Evolutionary conservation across 2,888 invertebrate species (phyloP), one percentile per base, ranked within the genome.

Genomic region (Rhingia rostrata): DNA sequence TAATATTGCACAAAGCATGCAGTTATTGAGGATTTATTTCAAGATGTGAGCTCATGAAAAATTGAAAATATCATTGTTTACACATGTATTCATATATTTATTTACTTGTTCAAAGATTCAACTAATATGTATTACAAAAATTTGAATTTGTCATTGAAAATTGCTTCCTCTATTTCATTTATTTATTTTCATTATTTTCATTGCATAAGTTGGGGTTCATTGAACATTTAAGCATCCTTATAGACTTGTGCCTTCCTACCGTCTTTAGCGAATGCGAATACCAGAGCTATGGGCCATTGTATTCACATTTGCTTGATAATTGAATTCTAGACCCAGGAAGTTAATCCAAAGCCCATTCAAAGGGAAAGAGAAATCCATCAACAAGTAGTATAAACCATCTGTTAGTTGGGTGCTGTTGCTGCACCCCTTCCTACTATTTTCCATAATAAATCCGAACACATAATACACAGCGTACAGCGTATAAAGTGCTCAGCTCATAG

Each of bases 311-410:
- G 14, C 39, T 70, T 64, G 49, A 49, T 80, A 80, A 84, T 84
- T 84, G 84, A 84, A 84, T 84, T 84, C 80, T 14, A 74, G 80
- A 84, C 74, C 84, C 84, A 84, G 84, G 84, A 84, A 84, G 84
- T 84, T 66, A 84, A 84, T 84, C 74, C 75, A 37, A 49, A 75
- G 41, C 51, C 74, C 43, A 79, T 80, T 80, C 70, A 74, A 79
- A 79, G 60, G 78, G 80, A 66, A 80, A 60, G 56, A 75, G 58
- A 75, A 80, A 84, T 84, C 69, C 70, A 80, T 79, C 84, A 84
- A 80, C 80, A 80, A 75, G 80, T 84, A 70, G 84, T 66, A 70
- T 66, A 70, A 1, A 22, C 60, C 74, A 79, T 67, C 78, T 67
- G 67, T 35, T 41, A 14, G 12, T 39, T 70, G 63, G 41, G 22